Conservation (phyloP, 2,797 vertebrate genomes). For the Sebastolobus altivelis region DNA sequence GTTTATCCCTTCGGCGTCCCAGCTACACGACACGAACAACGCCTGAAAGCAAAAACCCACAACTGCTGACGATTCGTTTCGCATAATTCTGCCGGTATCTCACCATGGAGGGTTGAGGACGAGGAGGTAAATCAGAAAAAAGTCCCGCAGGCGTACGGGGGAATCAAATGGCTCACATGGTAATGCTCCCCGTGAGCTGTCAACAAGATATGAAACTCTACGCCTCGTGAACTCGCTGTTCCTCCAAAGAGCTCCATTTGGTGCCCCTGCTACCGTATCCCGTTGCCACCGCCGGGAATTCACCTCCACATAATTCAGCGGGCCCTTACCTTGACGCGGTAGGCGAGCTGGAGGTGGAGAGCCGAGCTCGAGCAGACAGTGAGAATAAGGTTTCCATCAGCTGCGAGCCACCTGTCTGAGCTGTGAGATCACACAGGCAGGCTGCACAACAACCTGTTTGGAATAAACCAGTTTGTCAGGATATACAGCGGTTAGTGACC, state of each 20-base stretch:
- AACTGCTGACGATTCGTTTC: slow-evolving; percentile 34
- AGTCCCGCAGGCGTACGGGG: slow-evolving; percentile 16
- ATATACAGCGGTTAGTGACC: slow-evolving; percentile 14
- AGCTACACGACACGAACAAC: slow-evolving; percentile 13
- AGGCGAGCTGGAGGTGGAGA: slow-evolving; percentile 43
- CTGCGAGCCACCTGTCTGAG: slow-evolving; percentile 73
- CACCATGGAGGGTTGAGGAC: background rate
- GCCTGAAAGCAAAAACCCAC: slow-evolving; percentile 39
- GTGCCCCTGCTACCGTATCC: slow-evolving; percentile 66
- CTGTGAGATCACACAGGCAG: slow-evolving; percentile 26
- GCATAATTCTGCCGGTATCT: slow-evolving; percentile 30
- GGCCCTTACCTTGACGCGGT: slow-evolving; percentile 54
- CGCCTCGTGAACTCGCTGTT: slow-evolving; percentile 51
- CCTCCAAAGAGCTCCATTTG: slow-evolving; percentile 52
- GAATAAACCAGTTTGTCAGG: slow-evolving; percentile 34
- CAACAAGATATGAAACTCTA: slow-evolving; percentile 71
- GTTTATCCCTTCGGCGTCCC: slow-evolving; percentile 33
- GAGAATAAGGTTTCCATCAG: slow-evolving; percentile 71
- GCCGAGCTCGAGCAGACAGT: slow-evolving; percentile 34
- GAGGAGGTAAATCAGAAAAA: slow-evolving; percentile 46
- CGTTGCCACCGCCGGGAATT: slow-evolving; percentile 67
- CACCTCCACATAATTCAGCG: slow-evolving; percentile 58
- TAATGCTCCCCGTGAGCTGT: slow-evolving; percentile 68
- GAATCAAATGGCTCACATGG: slow-evolving; percentile 59
- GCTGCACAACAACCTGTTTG: slow-evolving; percentile 27